Conservation (phyloP, 2,888 invertebrate species). For the Sphinx pinastri region DNA sequence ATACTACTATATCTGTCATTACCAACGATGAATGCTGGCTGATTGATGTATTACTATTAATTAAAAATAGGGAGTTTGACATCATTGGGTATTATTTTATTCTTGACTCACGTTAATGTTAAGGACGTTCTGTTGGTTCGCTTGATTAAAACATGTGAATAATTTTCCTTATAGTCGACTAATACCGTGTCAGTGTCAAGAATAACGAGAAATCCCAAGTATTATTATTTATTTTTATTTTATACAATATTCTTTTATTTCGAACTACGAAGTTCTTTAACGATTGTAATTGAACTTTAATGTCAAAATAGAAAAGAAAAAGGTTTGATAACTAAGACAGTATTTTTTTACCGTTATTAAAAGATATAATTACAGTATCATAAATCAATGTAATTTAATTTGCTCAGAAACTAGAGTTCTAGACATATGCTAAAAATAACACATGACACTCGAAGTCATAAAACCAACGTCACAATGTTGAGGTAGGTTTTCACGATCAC, state of each 20-base stretch:
- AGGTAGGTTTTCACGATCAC: slow-evolving; percentile 1
- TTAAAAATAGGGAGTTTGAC: neutral
- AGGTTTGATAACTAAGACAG: too few relatives aligned
- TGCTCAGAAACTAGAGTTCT: neutral
- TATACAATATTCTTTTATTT: neutral
- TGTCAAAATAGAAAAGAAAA: too few relatives aligned
- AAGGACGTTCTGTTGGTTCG: slow-evolving; percentile 44
- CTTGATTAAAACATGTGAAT: slow-evolving; percentile 46
- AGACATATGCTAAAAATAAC: neutral
- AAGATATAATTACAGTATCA: neutral
- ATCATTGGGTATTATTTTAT: neutral
- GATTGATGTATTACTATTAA: neutral
- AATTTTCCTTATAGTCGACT: slow-evolving; percentile 67
- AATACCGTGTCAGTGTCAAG: slow-evolving; percentile 76
- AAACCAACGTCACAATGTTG: neutral
- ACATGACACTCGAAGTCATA: neutral
- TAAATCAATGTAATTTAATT: neutral
- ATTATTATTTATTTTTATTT: slow-evolving; percentile 11
- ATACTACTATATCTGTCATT: slow-evolving; percentile 12
- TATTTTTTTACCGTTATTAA: too few relatives aligned
- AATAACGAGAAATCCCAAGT: slow-evolving; percentile 30
- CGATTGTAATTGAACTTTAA: neutral
- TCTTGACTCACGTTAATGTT: slow-evolving; percentile 31
- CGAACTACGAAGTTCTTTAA: neutral
- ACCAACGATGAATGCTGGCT: neutral